Conservation (phyloP, 2,797 vertebrate species). For the Clarias fuscus region DNA sequence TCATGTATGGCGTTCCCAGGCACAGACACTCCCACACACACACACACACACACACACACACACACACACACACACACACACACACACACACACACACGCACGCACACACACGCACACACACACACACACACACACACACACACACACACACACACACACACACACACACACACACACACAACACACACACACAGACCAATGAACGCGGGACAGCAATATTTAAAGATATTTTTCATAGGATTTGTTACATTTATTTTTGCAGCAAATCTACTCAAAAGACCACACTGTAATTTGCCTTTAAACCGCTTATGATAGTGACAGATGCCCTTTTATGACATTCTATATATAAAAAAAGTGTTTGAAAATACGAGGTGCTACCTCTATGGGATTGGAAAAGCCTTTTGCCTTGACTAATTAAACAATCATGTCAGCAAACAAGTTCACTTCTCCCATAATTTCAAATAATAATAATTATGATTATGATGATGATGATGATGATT, state of each 20-base stretch:
- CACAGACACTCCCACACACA: constrained; percentile 1
- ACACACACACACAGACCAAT: neutral
- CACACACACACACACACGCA: constrained; percentile 5
- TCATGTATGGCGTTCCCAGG: neutral
- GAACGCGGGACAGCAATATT: constrained; percentile 1
- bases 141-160: neutral
- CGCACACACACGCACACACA: neutral
- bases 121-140: constrained; percentile 8
- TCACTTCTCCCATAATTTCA: neutral
- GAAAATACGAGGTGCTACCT: no score
- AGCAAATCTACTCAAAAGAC: neutral
- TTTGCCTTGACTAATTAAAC: neutral
- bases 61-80: constrained; percentile 6
- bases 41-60: constrained; percentile 9
- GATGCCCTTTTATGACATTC: neutral
- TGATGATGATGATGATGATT: no score
- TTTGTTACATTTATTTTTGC: neutral
- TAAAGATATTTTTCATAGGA: constrained; percentile 70
- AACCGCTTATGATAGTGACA: neutral
- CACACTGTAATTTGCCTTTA: neutral
- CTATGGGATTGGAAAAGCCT: neutral
- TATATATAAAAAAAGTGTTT: neutral
- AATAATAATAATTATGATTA: neutral
- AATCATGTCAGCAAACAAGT: neutral
- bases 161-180: constrained; percentile 8